Evolutionary conservation across 2,797 vertebrate species (phyloP), one percentile per base, ranked within the genome.

Genomic region (Babyrousa celebensis): DNA sequence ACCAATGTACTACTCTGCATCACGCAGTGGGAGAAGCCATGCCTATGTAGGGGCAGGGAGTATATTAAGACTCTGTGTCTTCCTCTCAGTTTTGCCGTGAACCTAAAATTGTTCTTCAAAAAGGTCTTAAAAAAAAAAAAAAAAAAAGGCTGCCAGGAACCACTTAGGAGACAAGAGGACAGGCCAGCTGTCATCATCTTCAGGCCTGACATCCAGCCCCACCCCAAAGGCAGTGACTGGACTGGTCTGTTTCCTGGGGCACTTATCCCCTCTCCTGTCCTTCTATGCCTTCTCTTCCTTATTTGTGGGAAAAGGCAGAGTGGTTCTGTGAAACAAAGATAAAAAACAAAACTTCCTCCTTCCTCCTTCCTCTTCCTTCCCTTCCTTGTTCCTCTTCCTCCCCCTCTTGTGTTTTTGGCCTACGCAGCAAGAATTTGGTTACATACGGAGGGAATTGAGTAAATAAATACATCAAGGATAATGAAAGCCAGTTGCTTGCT

Each of bases 91-190:
- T 89, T 68, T 68, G 3, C 23, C 70, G 6, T 79, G 63, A 79
- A 90, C 25, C 12, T 70, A 79, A 70, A 90, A 79, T 14, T 68
- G 18, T 27, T 40, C 9, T 12, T 36, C 27, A 29, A 40, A 36
- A 32, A 74, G 43, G 14, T 56, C 54, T 17, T 56, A 6, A 48
- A 48, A 72, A 72, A 48, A n/a, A 70, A 27, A 21, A 48, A 72
- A 72, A 48, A n/a, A 36, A 43, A 98, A 74, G 36, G 62, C 52
- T 60, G 43, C 84, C 29, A 12, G 75, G 70, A 62, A 48, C 58
- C 67, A 87, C 68, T 29, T 90, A 29, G 25, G 16, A 43, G 23
- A 84, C 75, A 70, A 15, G 4, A 54, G 25, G 23, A 25, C 32
- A 17, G 40, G 9, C 48, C 23, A 40, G 3, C 40, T 40, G 62